phyloP scores from a whole-genome alignment of 92 coral and sea anemone species.

The Diadumene lineata region DNA sequence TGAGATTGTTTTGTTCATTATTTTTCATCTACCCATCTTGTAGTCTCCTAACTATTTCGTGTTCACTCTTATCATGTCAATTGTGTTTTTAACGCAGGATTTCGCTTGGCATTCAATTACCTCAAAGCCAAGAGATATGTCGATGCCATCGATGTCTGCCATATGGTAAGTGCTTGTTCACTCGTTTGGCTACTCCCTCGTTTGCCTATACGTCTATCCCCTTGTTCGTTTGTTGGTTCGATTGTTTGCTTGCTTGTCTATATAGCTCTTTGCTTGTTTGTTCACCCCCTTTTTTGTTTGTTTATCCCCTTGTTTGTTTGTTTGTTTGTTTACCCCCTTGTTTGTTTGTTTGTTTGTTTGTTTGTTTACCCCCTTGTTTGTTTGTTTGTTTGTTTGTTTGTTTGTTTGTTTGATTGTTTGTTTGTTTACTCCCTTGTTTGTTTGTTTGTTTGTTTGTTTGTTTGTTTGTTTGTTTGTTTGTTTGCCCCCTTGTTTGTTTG shows the following conservation, averaged over 20 bases:
- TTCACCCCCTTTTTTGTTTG: neutral
- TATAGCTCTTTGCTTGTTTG: neutral
- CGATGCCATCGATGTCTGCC: constrained; percentile 97
- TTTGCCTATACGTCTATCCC: neutral
- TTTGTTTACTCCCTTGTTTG: neutral
- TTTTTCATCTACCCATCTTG: neutral
- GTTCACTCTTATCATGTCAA: neutral
- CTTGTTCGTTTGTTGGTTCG: neutral
- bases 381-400: neutral
- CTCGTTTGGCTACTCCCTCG: neutral
- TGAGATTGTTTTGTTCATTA: too few species aligned
- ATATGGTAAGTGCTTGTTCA: constrained; percentile 64
- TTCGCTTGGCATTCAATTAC: constrained; percentile 91
- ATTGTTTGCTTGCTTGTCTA: neutral
- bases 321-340: neutral
- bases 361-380: neutral
- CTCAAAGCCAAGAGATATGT: constrained; percentile 97
- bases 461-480: neutral
- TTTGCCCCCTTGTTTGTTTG: neutral
- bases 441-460: neutral
- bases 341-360: neutral
- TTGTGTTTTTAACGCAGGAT: constrained; percentile 52
- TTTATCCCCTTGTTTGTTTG: neutral
- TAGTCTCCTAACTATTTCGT: neutral
- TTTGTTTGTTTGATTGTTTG: neutral